A percentile compares a stretch with the other conserved stretches of the same genome.
phyloP scores from a whole-genome alignment of 2,888 invertebrate genomes.

The Drosophila maculinotata region DNA sequence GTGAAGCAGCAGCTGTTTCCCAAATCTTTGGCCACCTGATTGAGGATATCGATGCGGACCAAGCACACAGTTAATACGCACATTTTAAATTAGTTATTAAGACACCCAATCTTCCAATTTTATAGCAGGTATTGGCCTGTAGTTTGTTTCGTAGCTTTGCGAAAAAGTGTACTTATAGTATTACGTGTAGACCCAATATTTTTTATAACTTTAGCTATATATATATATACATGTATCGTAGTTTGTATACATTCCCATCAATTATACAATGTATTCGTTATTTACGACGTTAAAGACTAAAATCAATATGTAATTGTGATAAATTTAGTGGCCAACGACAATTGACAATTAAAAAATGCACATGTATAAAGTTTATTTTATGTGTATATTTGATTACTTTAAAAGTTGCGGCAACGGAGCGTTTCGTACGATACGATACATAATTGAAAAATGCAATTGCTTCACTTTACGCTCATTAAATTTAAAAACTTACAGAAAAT shows the following conservation, averaged over 20 bases:
- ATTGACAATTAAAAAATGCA: slow-evolving; percentile 62
- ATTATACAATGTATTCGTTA: slow-evolving; percentile 54
- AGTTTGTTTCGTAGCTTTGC: slow-evolving; percentile 26
- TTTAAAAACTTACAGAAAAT: slow-evolving; percentile 81
- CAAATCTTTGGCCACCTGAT: slow-evolving; percentile 88
- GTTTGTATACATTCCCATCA: slow-evolving; percentile 62
- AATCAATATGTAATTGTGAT: slow-evolving; percentile 69
- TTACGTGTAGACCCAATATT: slow-evolving; percentile 64
- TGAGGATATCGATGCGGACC: background rate
- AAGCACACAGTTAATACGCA: slow-evolving; percentile 72
- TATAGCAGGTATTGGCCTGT: slow-evolving; percentile 45
- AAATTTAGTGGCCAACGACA: slow-evolving; percentile 68
- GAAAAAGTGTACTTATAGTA: slow-evolving; percentile 84
- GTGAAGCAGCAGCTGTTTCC: slow-evolving; percentile 93
- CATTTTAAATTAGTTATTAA: slow-evolving; percentile 45
- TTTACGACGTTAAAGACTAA: slow-evolving; percentile 54
- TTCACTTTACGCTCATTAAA: slow-evolving; percentile 74
- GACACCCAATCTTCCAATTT: slow-evolving; percentile 58
- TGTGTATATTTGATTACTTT: slow-evolving; percentile 72
- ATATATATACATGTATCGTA: slow-evolving; percentile 14
- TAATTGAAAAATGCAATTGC: slow-evolving; percentile 83
- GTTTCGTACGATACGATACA: slow-evolving; percentile 67
- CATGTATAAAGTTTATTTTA: slow-evolving; percentile 55
- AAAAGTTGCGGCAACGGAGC: slow-evolving; percentile 76
- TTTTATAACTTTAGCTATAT: slow-evolving; percentile 40